These are phyloP conservation scores for Nesidiocoris tenuis DNA, from an alignment of 2,888 invertebrate genomes.

Conservation along the genomic window DNA sequence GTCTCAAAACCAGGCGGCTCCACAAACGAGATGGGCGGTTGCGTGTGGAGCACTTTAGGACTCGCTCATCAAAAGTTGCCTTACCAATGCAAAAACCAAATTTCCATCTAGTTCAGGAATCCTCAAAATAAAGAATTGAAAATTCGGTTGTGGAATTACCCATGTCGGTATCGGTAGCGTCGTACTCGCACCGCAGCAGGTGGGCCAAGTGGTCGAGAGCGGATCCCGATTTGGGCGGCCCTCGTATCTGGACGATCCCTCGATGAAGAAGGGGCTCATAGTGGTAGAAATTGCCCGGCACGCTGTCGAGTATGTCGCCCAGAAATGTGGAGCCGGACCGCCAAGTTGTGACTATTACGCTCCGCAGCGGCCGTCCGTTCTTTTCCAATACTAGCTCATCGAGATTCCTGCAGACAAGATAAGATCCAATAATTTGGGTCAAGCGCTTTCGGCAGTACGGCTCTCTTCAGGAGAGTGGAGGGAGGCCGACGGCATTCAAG, in stretches of 20 bases:
- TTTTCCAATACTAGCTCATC: conserved; percentile 69
- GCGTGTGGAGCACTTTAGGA: no score
- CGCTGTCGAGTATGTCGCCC: conserved; percentile 78
- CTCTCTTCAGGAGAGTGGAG: no score
- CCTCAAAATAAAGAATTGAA: no score
- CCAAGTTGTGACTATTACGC: conserved; percentile 84
- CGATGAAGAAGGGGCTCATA: conserved; percentile 84
- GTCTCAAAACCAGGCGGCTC: no score
- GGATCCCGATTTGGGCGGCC: conserved; percentile 66
- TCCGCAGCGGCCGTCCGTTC: conserved; percentile 71
- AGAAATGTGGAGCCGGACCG: conserved; percentile 87
- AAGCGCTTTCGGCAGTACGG: no score
- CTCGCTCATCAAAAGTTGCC: no score
- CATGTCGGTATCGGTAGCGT: conserved; percentile 58
- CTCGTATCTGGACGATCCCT: conserved; percentile 78
- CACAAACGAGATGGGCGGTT: no score
- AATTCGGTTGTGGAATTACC: conserved; percentile 53
- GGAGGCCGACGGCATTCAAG: no score
- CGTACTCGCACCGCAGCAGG: conserved; percentile 75
- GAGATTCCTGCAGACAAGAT: conserved; percentile 57
- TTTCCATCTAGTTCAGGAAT: no score
- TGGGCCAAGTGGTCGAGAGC: conserved; percentile 69
- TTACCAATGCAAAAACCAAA: no score
- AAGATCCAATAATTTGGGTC: no score
- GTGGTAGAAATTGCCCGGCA: conserved; percentile 85